Evolutionary conservation across 2,113 vertebrate genomes (phyloP).

Genomic region (Tenrec ecaudatus): DNA sequence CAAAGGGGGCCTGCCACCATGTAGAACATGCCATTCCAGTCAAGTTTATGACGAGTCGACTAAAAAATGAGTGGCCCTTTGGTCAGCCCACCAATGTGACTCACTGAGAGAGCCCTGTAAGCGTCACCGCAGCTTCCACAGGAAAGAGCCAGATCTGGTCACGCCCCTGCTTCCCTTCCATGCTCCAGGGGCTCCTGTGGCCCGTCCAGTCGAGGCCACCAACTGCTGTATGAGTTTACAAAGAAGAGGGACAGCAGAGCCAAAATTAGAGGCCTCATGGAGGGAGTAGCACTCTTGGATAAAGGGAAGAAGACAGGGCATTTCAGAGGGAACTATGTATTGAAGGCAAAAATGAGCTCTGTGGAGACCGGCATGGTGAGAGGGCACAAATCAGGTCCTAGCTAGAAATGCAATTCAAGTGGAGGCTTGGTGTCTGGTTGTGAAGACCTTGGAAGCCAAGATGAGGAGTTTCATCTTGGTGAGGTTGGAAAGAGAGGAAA

Average conservation of each 20-base stretch:
- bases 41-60: constrained; percentile 1
- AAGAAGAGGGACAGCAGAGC: neutral
- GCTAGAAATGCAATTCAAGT: neutral
- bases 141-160: neutral
- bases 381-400: neutral
- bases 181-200: neutral
- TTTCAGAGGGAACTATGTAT: neutral
- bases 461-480: constrained; percentile 34
- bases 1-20: neutral
- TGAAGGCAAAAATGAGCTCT: constrained; percentile 25
- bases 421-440: neutral
- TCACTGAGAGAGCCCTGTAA: neutral
- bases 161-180: neutral
- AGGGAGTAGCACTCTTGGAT: neutral
- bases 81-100: neutral
- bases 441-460: neutral
- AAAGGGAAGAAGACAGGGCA: neutral
- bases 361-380: neutral
- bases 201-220: neutral
- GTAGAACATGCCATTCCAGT: neutral
- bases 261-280: neutral
- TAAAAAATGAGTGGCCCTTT: neutral
- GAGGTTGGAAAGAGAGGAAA: neutral
- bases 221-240: neutral
- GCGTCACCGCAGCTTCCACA: neutral